phyloP scores from a whole-genome alignment of 2,888 invertebrate genomes.

The Conchocele bisecta region DNA sequence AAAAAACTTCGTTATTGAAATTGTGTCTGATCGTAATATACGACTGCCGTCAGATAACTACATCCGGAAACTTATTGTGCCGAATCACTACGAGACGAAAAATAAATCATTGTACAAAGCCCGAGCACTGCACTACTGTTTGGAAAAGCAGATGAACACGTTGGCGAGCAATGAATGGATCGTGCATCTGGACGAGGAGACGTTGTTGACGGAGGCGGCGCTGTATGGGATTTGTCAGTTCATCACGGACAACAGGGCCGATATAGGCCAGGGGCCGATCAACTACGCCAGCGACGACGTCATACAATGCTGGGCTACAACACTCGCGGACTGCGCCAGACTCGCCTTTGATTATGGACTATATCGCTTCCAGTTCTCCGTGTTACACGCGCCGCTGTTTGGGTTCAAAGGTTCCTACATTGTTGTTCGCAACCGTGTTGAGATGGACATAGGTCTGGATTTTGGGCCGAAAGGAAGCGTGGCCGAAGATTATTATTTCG shows the following conservation, averaged over 20 bases:
- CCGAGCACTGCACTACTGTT: slow-evolving; percentile 66
- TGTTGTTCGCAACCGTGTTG: slow-evolving; percentile 36
- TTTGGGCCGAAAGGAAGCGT: slow-evolving; percentile 55
- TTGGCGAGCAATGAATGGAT: slow-evolving; percentile 68
- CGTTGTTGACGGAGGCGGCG: slow-evolving; percentile 61
- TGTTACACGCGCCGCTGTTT: slow-evolving; percentile 37
- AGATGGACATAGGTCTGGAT: slow-evolving; percentile 45
- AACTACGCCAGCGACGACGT: slow-evolving; percentile 38
- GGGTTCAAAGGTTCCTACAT: slow-evolving; percentile 56
- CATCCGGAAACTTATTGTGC: slow-evolving; percentile 60
- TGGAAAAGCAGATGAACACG: slow-evolving; percentile 58
- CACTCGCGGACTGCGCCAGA: slow-evolving; percentile 44
- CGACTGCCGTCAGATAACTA: slow-evolving; percentile 17
- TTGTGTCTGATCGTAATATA: slow-evolving; percentile 65
- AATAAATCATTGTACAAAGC: slow-evolving; percentile 62
- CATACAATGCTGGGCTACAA: slow-evolving; percentile 50
- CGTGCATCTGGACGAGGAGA: slow-evolving; percentile 72
- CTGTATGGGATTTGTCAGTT: slow-evolving; percentile 67
- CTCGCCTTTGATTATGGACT: slow-evolving; percentile 48
- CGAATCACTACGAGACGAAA: slow-evolving; percentile 48
- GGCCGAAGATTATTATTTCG: slow-evolving; percentile 54
- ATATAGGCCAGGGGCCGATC: slow-evolving; percentile 69
- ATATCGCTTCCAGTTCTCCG: slow-evolving; percentile 43
- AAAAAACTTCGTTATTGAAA: slow-evolving; percentile 61
- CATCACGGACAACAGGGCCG: slow-evolving; percentile 53